A percentile compares a stretch with the other conserved stretches of the same genome.
phyloP scores from a whole-genome alignment of 2,797 vertebrate genomes.

The Danio jaintianensis region DNA sequence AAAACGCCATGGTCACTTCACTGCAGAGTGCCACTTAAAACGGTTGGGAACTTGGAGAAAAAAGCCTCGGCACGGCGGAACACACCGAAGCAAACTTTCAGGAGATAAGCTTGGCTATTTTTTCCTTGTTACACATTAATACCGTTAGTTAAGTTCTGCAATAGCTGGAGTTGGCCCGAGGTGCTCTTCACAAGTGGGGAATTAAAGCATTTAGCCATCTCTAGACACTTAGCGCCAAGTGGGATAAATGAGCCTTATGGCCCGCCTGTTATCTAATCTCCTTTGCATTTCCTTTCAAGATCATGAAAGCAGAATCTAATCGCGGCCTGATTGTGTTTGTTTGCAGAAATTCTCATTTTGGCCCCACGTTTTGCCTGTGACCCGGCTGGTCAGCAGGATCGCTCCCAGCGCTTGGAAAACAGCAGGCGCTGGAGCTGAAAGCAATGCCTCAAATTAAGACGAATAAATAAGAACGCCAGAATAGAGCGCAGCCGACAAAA shows the following conservation, averaged over 20 bases:
- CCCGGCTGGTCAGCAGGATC: conserved; percentile 59
- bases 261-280: conserved; percentile 82
- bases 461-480: conserved; percentile 53
- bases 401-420: conserved; percentile 61
- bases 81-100: conserved; percentile 61
- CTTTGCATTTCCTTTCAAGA: conserved; percentile 86
- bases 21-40: conserved; percentile 67
- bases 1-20: conserved; percentile 74
- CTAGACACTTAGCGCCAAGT: conserved; percentile 74
- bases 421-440: conserved; percentile 61
- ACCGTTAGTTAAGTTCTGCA: conserved; percentile 79
- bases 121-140: conserved; percentile 74
- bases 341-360: conserved; percentile 83
- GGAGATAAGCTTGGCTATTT: conserved; percentile 57
- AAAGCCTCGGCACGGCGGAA: conserved; percentile 57
- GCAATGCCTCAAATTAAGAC: conserved; percentile 56
- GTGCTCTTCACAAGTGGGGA: conserved; percentile 75
- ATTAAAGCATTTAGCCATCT: conserved; percentile 83
- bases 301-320: conserved; percentile 84
- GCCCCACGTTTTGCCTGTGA: conserved; percentile 60
- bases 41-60: conserved; percentile 69
- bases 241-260: conserved; percentile 83
- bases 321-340: conserved; percentile 83
- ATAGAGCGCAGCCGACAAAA: conserved; percentile 43
- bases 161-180: conserved; percentile 79